Percentiles rank a stretch among this genome's conserved stretches.
These are phyloP conservation scores for Axis porcinus DNA, from an alignment of 2,113 vertebrate genomes.

Conservation along the genomic window DNA sequence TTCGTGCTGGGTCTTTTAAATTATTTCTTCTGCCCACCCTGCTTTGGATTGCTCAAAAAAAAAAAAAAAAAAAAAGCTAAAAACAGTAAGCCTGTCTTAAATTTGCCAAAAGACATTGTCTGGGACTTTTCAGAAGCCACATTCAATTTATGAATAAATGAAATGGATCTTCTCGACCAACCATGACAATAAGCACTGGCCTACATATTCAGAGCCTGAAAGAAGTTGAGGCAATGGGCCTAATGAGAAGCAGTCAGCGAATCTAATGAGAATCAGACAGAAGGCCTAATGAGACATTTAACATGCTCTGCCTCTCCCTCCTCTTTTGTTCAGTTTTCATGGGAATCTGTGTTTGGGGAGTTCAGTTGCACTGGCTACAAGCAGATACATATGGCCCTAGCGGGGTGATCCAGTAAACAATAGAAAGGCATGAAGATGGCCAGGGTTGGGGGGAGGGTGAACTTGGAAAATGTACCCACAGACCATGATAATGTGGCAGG, in stretches of 20 bases:
- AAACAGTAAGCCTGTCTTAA: constrained; percentile 48
- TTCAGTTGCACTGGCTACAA: constrained; percentile 53
- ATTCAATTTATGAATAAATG: constrained; percentile 68
- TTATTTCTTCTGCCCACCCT: constrained; percentile 51
- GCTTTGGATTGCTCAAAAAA: not conserved
- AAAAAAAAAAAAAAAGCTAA: constrained; percentile 35
- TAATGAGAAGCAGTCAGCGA: constrained; percentile 72
- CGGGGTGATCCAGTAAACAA: constrained; percentile 51
- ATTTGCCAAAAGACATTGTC: constrained; percentile 60
- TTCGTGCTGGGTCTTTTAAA: constrained; percentile 49
- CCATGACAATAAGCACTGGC: constrained; percentile 66
- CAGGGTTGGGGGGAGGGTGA: not conserved
- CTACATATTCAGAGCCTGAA: constrained; percentile 62
- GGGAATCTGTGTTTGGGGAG: constrained; percentile 68
- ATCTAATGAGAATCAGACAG: constrained; percentile 75
- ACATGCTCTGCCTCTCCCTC: constrained; percentile 66
- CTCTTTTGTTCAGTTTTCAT: constrained; percentile 71
- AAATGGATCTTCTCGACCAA: constrained; percentile 67
- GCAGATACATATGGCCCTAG: constrained; percentile 62
- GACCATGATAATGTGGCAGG: not conserved
- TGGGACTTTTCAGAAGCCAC: constrained; percentile 69
- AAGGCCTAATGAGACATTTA: constrained; percentile 72
- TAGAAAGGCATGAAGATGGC: constrained; percentile 30
- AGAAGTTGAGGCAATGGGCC: constrained; percentile 69
- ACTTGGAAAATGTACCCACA: not conserved